Evolutionary conservation across 2,888 invertebrate species (phyloP), one percentile per base, ranked within the genome.

Genomic region (Amphimallon solstitiale): DNA sequence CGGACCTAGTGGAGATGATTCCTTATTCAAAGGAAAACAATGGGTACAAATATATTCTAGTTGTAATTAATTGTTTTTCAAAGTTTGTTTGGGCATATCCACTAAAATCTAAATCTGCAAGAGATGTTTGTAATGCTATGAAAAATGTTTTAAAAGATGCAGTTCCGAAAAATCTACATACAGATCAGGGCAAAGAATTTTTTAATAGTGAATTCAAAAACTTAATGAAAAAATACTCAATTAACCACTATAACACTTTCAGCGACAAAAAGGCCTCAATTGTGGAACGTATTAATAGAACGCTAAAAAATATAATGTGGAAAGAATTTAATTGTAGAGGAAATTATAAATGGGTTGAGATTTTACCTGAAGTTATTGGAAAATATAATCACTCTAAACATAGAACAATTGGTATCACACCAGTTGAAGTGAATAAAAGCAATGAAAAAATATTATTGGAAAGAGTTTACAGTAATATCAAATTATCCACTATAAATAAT

Each of bases 1-100:
- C 79, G 15, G 82, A 83, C 75, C 73, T 83, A 5, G 79, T 77
- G 15, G 77, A 78, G 65, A 77, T 80, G 76, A 69, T 67, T 12
- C 61, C 68, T n/a, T 78, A 75, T 76, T 51, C 77, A 21, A 63
- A 59, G 21, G 66, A 71, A 34, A 81, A 80, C 68, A 76, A 75
- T 35, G 74, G 74, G 2, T 75, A 68, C 60, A 73, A 73, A 68
- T 79, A 75, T 65, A 63, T 80, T 19, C 65, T 80, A 46, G 75
- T 76, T 7, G 69, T 78, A 12, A 81, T 78, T 37, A 77, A 80
- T 71, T 71, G 71, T 10, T 79, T 79, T 71, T 79, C 79, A 2
- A 81, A 81, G 72, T 80, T 69, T 72, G 76, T 78, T 1, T 81
- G 77, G 77, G 72, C 73, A 38, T 54, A 70, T 12, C 74, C 78